These are phyloP conservation scores for Tipula lateralis DNA, from an alignment of 2,888 invertebrate genomes.

Conservation along the genomic window DNA sequence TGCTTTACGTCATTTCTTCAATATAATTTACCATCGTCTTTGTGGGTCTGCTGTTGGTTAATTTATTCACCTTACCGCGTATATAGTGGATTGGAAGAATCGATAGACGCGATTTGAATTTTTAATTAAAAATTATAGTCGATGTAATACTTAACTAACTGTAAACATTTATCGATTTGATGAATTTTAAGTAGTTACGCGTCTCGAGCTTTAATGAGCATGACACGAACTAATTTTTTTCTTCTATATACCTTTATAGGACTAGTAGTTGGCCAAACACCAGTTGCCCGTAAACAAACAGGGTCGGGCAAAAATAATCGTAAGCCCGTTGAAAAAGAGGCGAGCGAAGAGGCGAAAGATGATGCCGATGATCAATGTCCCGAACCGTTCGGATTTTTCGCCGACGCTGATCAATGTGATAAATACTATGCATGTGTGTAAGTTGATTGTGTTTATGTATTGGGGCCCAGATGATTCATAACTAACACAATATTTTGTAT, in stretches of 20 bases:
- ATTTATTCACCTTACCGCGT: too few relatives aligned
- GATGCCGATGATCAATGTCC: constrained; percentile 68
- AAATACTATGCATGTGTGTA: constrained; percentile 77
- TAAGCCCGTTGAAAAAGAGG: constrained; percentile 38
- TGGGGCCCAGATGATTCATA: too few relatives aligned
- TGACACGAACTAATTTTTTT: background rate
- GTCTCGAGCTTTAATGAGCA: background rate
- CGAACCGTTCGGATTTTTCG: constrained; percentile 75
- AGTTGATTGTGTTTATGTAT: constrained; percentile 36
- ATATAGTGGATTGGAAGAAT: too few relatives aligned
- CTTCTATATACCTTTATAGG: constrained; percentile 38
- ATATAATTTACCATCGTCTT: background rate
- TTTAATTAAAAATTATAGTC: background rate
- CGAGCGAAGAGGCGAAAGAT: constrained; percentile 47
- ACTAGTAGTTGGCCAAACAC: constrained; percentile 41
- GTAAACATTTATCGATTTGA: background rate
- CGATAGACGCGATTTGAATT: background rate
- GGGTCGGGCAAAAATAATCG: background rate
- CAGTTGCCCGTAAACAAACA: constrained; percentile 40
- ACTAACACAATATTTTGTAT: too few relatives aligned
- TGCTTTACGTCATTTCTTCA: background rate
- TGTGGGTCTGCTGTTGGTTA: background rate
- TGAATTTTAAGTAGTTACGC: background rate
- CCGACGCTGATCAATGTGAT: constrained; percentile 81
- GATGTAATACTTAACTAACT: background rate